Evolutionary conservation across 1,140 invertebrate genomes (phyloP), one percentile per base, ranked within the genome.

Genomic region (Cydia amplana): DNA sequence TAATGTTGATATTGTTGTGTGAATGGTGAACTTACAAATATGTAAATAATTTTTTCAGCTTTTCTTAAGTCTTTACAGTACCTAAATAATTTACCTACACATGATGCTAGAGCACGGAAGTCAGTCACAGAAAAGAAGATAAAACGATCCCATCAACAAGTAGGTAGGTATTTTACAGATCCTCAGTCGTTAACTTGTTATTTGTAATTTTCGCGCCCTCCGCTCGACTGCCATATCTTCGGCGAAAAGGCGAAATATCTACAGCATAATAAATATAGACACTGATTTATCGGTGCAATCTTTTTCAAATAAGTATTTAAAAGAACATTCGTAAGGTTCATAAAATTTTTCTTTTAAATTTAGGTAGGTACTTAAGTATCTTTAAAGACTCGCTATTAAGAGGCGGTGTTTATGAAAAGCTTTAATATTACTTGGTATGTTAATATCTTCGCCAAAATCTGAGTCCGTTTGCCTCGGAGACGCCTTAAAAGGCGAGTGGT

Each of bases 1-100:
- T 91, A 86, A 84, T 82, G 79, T 80, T 75, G 77, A 76, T 80
- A 83, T 89, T 89, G 83, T 89, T 83, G 82, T 86, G 83, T 77
- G 85, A 85, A 88, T 83, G 67, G 74, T 51, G 63, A 51, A 74
- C 60, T 72, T 36, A 65, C 74, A 73, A 76, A 60, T 23, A 12
- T 60, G 6, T 10, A 10, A 20, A 9, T 60, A 60, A 60, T 23
- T 60, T 23, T 0, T 9, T 20, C 4, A 60, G 20, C 55, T 28
- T 32, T 32, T 6, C 6, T 6, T 6, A 23, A 23, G 10, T 23
- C 51, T 60, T 1, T 9, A 0, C 2, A 60, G n/a, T 60, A n/a
- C n/a, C n/a, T n/a, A 60, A 23, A 20, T 2, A 55, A 5, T 60
- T 60, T 60, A n/a, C n/a, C n/a, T n/a, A 60, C 20, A n/a, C 20